Percentiles rank a stretch among this genome's conserved stretches.
phyloP scores from a whole-genome alignment of 2,888 invertebrate genomes.

The Brachyptera risi region DNA sequence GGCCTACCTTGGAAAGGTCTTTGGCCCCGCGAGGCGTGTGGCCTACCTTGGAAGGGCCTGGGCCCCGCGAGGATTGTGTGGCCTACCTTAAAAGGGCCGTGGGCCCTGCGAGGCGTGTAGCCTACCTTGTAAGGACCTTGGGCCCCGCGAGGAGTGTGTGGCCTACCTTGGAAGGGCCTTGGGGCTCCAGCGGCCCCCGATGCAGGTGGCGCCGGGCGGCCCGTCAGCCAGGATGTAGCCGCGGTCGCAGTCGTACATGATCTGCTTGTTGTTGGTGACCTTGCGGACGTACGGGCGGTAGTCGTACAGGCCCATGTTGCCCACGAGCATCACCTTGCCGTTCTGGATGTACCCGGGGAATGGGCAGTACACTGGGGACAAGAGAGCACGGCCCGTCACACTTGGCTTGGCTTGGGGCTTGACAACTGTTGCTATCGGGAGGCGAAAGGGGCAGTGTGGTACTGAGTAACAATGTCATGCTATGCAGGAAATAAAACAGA shows the following conservation, averaged over 20 bases:
- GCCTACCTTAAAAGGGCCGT: too few species aligned
- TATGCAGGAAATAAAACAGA: too few species aligned
- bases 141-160: too few species aligned
- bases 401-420: too few species aligned
- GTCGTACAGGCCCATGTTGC: constrained; percentile 94
- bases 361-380: constrained; percentile 76
- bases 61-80: too few species aligned
- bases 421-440: too few species aligned
- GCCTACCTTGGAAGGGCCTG: constrained; percentile 91
- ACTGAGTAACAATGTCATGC: too few species aligned
- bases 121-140: constrained; percentile 84
- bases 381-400: too few species aligned
- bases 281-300: constrained; percentile 90
- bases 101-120: too few species aligned
- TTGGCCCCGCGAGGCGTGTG: constrained; percentile 93
- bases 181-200: constrained; percentile 93
- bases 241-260: constrained; percentile 93
- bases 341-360: constrained; percentile 87
- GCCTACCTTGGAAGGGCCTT: constrained; percentile 70
- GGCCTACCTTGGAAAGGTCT: too few species aligned
- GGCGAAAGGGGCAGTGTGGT: too few species aligned
- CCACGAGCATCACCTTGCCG: constrained; percentile 87
- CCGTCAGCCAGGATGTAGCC: constrained; percentile 85
- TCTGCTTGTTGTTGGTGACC: constrained; percentile 87
- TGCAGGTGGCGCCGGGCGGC: constrained; percentile 89